Conservation (phyloP, 2,113 vertebrate species). For the Rhodinocichla rosea region DNA sequence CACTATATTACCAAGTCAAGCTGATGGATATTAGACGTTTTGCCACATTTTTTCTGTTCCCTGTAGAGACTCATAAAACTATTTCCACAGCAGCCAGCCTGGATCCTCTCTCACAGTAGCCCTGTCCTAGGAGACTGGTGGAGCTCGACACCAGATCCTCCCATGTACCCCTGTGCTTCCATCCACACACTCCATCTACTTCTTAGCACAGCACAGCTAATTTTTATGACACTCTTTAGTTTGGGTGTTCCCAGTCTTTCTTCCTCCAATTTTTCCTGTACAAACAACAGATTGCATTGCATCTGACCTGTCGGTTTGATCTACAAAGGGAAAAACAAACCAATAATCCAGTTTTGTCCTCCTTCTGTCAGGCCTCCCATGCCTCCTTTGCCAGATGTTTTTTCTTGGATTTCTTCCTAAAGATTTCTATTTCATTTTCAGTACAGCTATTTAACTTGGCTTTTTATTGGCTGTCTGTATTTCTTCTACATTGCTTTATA, state of each 20-base stretch:
- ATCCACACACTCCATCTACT: not conserved
- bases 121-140: not conserved
- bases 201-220: not conserved
- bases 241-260: constrained; percentile 4
- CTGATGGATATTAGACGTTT: not conserved
- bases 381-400: not conserved
- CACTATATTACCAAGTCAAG: not conserved
- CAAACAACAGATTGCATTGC: constrained; percentile 61
- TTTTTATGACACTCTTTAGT: constrained; percentile 9
- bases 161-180: not conserved
- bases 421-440: not conserved
- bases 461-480: not conserved
- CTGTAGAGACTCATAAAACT: not conserved
- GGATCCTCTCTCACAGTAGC: not conserved
- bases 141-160: not conserved
- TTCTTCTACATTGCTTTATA: not conserved
- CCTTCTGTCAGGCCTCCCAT: constrained; percentile 13
- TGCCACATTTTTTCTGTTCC: not conserved
- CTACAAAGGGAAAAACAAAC: constrained; percentile 32
- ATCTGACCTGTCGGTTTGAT: not conserved
- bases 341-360: constrained; percentile 36
- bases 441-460: not conserved
- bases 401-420: not conserved
- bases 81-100: not conserved
- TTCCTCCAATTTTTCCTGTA: constrained; percentile 8